Conservation (phyloP, 2,797 vertebrate genomes). For the Triplophysa yarkandensis region DNA sequence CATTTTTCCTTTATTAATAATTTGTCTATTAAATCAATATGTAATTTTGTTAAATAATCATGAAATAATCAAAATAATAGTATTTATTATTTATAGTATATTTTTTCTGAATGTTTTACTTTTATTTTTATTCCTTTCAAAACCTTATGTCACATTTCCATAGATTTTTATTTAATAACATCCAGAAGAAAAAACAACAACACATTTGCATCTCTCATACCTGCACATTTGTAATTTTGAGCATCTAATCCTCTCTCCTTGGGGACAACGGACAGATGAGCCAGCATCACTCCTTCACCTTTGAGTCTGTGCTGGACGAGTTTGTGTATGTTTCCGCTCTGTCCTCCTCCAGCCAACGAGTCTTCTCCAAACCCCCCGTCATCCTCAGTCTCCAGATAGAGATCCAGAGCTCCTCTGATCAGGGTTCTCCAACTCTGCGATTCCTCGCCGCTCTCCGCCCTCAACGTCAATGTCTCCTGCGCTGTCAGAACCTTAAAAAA, state of each 20-base stretch:
- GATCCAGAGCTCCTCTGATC: constrained; percentile 83
- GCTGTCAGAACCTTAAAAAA: constrained; percentile 91
- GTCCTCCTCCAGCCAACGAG: constrained; percentile 53
- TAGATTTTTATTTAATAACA: no score
- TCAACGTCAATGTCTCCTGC: constrained; percentile 80
- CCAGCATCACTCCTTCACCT: constrained; percentile 80
- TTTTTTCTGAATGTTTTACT: no score
- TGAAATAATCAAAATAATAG: no score
- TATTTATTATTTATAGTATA: no score
- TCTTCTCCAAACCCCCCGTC: constrained; percentile 67
- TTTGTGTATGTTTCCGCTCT: constrained; percentile 79
- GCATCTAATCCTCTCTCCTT: constrained; percentile 87
- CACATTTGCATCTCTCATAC: constrained; percentile 64
- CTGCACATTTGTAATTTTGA: constrained; percentile 94
- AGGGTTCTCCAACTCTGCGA: constrained; percentile 84
- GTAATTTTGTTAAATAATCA: no score
- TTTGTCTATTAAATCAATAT: no score
- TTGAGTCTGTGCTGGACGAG: constrained; percentile 84
- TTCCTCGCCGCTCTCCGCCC: constrained; percentile 80
- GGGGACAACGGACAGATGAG: constrained; percentile 84
- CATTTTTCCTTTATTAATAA: no score
- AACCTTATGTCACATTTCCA: no score
- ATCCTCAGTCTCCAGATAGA: constrained; percentile 86
- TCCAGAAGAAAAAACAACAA: no score
- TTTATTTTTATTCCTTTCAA: no score